Evolutionary conservation across 2,888 invertebrate species (phyloP), one percentile per base, ranked within the genome.

Genomic region (Slavum lentiscoides): DNA sequence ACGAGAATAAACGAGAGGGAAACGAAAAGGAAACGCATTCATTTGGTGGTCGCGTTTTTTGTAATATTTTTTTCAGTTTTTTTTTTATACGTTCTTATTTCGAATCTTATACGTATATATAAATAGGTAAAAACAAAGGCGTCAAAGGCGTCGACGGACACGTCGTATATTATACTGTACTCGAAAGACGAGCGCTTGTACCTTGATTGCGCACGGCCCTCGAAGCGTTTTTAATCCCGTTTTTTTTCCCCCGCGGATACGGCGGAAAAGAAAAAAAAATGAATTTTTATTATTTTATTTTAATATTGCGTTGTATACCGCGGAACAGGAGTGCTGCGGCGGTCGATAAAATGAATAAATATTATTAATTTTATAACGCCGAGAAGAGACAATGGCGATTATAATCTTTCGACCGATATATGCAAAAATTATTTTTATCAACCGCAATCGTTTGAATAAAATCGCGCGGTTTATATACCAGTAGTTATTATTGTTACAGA

Each of bases 271-370:
- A 59, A 21, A 21, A 58, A 59, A n/a, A 6, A 59, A n/a, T n/a
- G n/a, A n/a, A n/a, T n/a, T 30, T 30, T 49, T 49, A 49, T 13
- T 49, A 49, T 49, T 49, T 49, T 39, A 39, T 39, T 43, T 43
- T 43, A 43, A 43, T 43, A 43, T 43, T 37, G 4, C 37, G 11
- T 64, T 30, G 19, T 37, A 64, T 21, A 59, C 30, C 11, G 21
- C n/a, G 4, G 30, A 30, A 30, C 43, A 7, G n/a, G n/a, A n/a
- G 7, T 7, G 43, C 43, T 7, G 43, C 17, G 7, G n/a, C 76
- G 76, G 69, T 77, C 69, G 76, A 77, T 77, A 69, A 69, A 69
- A 77, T 69, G 69, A 77, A 68, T 69, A 61, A 76, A 68, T 68
- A 62, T 30, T 62, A 23, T 37, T n/a, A 49, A 73, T 59, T 13